Percentiles rank a stretch among this genome's conserved stretches.
Evolutionary conservation across 1,140 invertebrate genomes (phyloP).

Genomic region (Macrosteles quadrilineatus): DNA sequence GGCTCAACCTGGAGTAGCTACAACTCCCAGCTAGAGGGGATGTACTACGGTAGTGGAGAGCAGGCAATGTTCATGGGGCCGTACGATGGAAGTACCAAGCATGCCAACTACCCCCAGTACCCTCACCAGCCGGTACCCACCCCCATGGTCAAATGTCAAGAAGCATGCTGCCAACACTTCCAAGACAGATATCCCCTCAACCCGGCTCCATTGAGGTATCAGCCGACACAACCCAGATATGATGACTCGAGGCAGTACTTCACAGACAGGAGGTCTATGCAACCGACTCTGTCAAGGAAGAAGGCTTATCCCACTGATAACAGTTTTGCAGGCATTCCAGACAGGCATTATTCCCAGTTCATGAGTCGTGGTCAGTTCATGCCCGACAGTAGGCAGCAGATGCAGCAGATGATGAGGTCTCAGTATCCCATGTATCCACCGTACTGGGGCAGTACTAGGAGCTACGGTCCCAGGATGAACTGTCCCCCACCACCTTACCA

Average conservation of each 20-base stretch:
- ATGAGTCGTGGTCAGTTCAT: slow-evolving; percentile 4
- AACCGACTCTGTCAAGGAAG: slow-evolving; percentile 1
- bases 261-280: slow-evolving; percentile 3
- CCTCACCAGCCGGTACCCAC: slow-evolving; percentile 19
- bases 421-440: slow-evolving; percentile 22
- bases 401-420: slow-evolving; percentile 22
- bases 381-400: not conserved
- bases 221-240: slow-evolving; percentile 7
- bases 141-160: slow-evolving; percentile 12
- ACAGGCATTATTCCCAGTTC: slow-evolving; percentile 15
- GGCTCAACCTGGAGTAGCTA: slow-evolving; percentile 17
- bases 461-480: slow-evolving; percentile 5
- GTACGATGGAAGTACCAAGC: slow-evolving; percentile 7
- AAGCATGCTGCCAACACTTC: slow-evolving; percentile 26
- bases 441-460: slow-evolving; percentile 2
- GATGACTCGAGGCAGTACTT: slow-evolving; percentile 17
- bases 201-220: slow-evolving; percentile 20
- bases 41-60: slow-evolving; percentile 20
- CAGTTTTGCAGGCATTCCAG: not conserved
- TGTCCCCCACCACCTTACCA: slow-evolving; percentile 26
- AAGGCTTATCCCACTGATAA: not conserved
- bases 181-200: slow-evolving; percentile 18
- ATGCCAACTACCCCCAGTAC: slow-evolving; percentile 23
- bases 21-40: slow-evolving; percentile 16
- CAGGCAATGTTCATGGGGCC: slow-evolving; percentile 16